Evolutionary conservation across 2,113 vertebrate genomes (phyloP).

Genomic region (Himantopus leucocephalus): DNA sequence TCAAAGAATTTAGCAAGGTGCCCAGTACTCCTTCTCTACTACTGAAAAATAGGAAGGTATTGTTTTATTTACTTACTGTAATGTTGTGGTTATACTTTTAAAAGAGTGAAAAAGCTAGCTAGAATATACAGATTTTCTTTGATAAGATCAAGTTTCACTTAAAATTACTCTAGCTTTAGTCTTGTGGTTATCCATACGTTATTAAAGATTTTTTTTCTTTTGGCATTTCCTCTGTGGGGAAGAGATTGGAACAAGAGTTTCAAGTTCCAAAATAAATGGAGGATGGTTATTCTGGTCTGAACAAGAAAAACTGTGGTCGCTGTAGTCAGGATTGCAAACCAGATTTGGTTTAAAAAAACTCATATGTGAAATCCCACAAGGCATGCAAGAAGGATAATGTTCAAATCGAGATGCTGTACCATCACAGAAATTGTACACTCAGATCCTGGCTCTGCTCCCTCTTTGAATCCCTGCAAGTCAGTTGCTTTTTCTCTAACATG

Average conservation of each 20-base stretch:
- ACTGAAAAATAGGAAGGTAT: background rate
- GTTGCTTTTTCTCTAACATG: slow-evolving; percentile 8
- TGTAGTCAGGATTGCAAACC: slow-evolving; percentile 4
- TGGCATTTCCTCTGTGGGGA: slow-evolving; percentile 47
- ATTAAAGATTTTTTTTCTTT: slow-evolving; percentile 45
- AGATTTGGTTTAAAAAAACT: background rate
- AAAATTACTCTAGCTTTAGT: slow-evolving; percentile 17
- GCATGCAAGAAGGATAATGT: background rate
- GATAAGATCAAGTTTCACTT: slow-evolving; percentile 38
- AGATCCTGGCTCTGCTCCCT: background rate
- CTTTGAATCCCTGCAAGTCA: slow-evolving; percentile 2
- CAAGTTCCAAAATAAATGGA: slow-evolving; percentile 52
- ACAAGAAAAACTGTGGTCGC: slow-evolving; percentile 45
- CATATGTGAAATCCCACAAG: background rate
- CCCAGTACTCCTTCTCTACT: background rate
- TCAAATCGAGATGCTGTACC: background rate
- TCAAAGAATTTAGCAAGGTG: background rate
- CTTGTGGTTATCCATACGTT: background rate
- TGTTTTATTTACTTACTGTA: background rate
- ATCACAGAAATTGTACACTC: background rate
- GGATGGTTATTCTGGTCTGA: slow-evolving; percentile 51
- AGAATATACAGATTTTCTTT: slow-evolving; percentile 31
- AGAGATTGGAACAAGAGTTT: slow-evolving; percentile 42
- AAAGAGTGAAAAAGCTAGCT: background rate
- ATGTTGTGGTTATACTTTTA: background rate